Evolutionary conservation across 2,113 vertebrate genomes (phyloP).

Genomic region (Hemichromis elongatus): DNA sequence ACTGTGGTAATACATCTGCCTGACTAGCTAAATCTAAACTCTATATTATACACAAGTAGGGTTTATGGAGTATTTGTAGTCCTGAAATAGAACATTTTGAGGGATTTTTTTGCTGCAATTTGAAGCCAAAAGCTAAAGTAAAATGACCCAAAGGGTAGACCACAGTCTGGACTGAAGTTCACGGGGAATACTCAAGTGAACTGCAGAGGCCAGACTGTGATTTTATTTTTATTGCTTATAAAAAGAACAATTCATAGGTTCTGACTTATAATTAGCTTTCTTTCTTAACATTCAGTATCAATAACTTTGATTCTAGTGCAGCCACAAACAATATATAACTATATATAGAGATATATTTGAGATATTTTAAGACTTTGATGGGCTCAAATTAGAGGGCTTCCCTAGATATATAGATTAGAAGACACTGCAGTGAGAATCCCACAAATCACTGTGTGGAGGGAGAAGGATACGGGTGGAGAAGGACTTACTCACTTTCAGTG

Average conservation of each 20-base stretch:
- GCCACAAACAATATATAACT: not conserved
- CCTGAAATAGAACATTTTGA: constrained; percentile 10
- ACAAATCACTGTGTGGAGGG: not conserved
- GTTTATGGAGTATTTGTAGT: constrained; percentile 23
- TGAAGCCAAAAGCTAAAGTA: constrained; percentile 14
- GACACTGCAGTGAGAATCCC: not conserved
- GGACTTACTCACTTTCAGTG: constrained; percentile 97
- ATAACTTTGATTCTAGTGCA: not conserved
- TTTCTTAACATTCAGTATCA: not conserved
- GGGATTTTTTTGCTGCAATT: not conserved
- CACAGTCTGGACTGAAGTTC: constrained; percentile 22
- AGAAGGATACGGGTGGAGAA: not conserved
- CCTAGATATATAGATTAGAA: not conserved
- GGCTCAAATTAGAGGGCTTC: not conserved
- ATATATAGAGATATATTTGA: not conserved
- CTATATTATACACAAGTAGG: not conserved
- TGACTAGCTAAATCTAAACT: not conserved
- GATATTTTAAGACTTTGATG: not conserved
- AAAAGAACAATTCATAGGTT: not conserved
- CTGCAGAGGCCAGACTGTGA: not conserved
- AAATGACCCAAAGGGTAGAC: constrained; percentile 27
- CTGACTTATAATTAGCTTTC: not conserved
- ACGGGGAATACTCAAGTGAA: constrained; percentile 8
- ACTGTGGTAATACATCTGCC: not conserved
- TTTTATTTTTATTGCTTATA: not conserved